These are phyloP conservation scores for Chrosomus eos DNA, from an alignment of 2,797 vertebrate genomes.

Conservation along the genomic window DNA sequence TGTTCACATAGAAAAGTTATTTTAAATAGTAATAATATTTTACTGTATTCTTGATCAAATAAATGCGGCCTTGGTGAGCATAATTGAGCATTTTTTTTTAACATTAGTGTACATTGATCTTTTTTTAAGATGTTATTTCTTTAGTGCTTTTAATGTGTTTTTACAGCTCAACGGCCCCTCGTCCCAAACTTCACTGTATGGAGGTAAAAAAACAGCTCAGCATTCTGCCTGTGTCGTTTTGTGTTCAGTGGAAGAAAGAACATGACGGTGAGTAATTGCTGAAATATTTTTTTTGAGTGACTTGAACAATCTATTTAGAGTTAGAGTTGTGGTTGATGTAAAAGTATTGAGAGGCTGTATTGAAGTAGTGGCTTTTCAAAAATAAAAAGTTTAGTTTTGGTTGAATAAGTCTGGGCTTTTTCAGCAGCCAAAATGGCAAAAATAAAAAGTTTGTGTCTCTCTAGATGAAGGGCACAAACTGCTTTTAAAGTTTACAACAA, in stretches of 20 bases:
- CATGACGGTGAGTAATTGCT: not conserved
- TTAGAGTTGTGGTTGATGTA: not conserved
- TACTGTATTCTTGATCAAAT: not conserved
- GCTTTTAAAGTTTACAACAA: not conserved
- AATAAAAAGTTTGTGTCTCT: not conserved
- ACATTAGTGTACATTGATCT: not conserved
- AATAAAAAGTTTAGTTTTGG: not conserved
- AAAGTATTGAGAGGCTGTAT: not conserved
- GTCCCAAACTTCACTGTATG: not conserved
- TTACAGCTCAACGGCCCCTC: not conserved
- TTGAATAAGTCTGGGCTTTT: not conserved
- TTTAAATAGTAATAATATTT: not conserved
- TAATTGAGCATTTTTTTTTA: too few relatives aligned
- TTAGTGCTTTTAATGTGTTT: too few relatives aligned
- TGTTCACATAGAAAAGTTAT: too few relatives aligned
- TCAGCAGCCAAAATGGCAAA: not conserved
- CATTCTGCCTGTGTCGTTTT: not conserved
- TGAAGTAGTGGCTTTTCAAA: not conserved
- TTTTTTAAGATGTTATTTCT: not conserved
- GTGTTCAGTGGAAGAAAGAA: not conserved
- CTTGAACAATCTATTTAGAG: not conserved
- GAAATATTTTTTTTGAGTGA: not conserved
- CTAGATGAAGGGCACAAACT: not conserved
- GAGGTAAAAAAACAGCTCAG: not conserved
- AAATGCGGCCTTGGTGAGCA: not conserved